Conservation (phyloP, 30 jellyfish, hydroid and myxozoan species). For the Rhopilema esculentum region DNA sequence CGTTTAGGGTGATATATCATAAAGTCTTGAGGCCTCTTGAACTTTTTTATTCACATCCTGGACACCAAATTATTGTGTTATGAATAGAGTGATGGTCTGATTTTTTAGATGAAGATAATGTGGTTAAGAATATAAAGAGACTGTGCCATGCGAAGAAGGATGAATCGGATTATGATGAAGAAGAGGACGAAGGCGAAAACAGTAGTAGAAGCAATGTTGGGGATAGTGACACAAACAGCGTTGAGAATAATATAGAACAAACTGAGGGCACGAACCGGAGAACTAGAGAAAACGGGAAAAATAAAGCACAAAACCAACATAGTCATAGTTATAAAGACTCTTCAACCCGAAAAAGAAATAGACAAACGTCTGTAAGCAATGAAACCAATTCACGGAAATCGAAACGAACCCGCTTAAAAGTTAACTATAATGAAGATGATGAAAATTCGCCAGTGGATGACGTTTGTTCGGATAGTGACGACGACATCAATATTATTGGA, state of each 20-base stretch:
- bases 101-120: not conserved
- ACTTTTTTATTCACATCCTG: no score
- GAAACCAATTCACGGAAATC: conserved; percentile 49
- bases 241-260: no score
- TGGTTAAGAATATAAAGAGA: not conserved
- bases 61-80: no score
- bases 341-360: conserved; percentile 10
- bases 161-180: conserved; percentile 23
- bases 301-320: conserved; percentile 1
- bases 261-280: no score
- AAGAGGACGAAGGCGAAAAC: conserved; percentile 34
- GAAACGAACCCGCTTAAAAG: conserved; percentile 64
- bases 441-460: conserved; percentile 57
- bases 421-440: conserved; percentile 54
- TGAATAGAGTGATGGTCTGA: not conserved
- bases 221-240: not conserved
- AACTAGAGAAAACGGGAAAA: not conserved
- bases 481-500: conserved; percentile 48
- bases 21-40: no score
- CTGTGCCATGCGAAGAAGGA: not conserved
- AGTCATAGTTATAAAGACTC: not conserved
- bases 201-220: not conserved
- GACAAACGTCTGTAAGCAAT: conserved; percentile 17
- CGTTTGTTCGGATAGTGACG: conserved; percentile 37
- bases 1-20: no score